phyloP scores from a whole-genome alignment of 2,797 vertebrate genomes.

The Muscicapa striata region DNA sequence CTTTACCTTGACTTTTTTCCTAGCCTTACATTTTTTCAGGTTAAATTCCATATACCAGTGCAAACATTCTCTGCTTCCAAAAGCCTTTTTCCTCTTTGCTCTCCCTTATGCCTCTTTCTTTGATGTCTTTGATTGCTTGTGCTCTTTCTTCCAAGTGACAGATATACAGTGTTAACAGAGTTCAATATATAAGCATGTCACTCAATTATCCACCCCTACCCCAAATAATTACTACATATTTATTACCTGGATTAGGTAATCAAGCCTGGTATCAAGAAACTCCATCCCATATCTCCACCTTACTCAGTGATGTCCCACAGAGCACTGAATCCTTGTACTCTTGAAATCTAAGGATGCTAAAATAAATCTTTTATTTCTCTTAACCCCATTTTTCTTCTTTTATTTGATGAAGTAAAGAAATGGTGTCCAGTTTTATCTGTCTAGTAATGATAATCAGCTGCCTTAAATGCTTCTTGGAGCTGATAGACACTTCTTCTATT shows the following conservation, averaged over 20 bases:
- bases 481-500: background rate
- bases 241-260: background rate
- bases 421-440: background rate
- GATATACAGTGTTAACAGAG: background rate
- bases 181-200: background rate
- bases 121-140: background rate
- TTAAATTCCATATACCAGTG: background rate
- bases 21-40: background rate
- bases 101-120: background rate
- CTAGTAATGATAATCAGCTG: background rate
- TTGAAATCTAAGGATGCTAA: background rate
- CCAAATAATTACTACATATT: background rate
- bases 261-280: background rate
- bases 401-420: background rate
- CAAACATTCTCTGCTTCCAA: background rate
- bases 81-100: background rate
- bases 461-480: background rate
- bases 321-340: background rate
- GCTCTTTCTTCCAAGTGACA: background rate
- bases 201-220: background rate
- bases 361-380: background rate
- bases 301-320: background rate
- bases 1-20: background rate
- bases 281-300: background rate
- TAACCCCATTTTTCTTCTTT: background rate